phyloP scores from a whole-genome alignment of 1,140 invertebrate genomes.

The Mya arenaria region DNA sequence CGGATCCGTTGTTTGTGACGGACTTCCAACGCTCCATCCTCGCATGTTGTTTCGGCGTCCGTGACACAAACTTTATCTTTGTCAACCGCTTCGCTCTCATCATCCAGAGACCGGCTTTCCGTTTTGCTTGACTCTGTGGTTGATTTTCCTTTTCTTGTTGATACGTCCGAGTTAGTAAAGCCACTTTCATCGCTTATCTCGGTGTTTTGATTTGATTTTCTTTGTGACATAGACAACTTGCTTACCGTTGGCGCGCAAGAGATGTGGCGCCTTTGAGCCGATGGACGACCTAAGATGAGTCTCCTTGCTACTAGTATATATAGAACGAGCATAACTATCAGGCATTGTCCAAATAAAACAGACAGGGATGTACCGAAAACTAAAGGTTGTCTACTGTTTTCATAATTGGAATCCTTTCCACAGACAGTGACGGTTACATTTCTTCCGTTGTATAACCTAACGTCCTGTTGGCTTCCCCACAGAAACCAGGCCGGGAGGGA shows the following conservation, averaged over 20 bases:
- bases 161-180: too few relatives aligned
- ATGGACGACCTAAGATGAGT: background rate
- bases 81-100: too few relatives aligned
- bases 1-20: background rate
- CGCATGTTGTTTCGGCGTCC: too few relatives aligned
- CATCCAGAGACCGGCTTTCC: too few relatives aligned
- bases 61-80: too few relatives aligned
- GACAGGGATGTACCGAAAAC: background rate
- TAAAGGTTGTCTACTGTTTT: background rate
- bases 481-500: background rate
- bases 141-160: too few relatives aligned
- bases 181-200: too few relatives aligned
- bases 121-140: too few relatives aligned
- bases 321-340: slow-evolving; percentile 8
- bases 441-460: background rate
- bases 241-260: background rate
- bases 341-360: background rate
- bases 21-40: background rate
- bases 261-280: background rate
- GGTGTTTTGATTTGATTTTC: too few relatives aligned
- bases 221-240: too few relatives aligned
- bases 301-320: slow-evolving; percentile 16
- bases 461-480: slow-evolving; percentile 7
- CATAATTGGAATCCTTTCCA: slow-evolving; percentile 12
- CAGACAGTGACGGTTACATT: slow-evolving; percentile 8